A percentile compares a stretch with the other conserved stretches of the same genome.
Conservation (phyloP, 2,113 vertebrate species). For the Tylochromis polylepis region DNA sequence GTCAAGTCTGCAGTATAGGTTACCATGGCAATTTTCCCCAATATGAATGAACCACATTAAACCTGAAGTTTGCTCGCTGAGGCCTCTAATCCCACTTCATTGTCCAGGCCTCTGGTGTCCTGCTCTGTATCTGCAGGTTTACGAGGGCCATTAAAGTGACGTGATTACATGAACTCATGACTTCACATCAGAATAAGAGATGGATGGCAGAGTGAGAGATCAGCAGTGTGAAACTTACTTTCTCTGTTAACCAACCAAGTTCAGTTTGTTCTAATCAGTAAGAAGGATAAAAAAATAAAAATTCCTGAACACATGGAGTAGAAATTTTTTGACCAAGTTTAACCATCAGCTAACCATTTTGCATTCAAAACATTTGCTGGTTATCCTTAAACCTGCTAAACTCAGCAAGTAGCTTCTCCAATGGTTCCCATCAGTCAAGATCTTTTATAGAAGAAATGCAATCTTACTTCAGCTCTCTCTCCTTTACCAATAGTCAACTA, state of each 20-base stretch:
- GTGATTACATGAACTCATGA: background rate
- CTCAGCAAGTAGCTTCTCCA: background rate
- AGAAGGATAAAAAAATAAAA: fast-evolving
- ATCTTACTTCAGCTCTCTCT: background rate
- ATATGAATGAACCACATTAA: background rate
- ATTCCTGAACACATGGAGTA: background rate
- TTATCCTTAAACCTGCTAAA: background rate
- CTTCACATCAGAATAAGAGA: background rate
- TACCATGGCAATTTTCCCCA: background rate
- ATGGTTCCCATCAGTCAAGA: background rate
- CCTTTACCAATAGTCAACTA: background rate
- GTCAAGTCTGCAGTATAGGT: background rate
- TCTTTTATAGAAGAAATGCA: fast-evolving
- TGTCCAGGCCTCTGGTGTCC: background rate
- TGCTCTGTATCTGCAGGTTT: background rate
- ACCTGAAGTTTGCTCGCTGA: background rate
- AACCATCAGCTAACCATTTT: background rate
- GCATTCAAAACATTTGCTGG: background rate
- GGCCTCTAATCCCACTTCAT: background rate
- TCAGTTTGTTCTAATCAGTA: no score
- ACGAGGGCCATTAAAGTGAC: background rate
- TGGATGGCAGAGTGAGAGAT: background rate
- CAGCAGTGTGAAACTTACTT: background rate
- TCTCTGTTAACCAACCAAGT: background rate
- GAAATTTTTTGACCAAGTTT: background rate